Base-by-base conservation (phyloP, 1,140 invertebrate species). In the Drosophila insularis region DNA sequence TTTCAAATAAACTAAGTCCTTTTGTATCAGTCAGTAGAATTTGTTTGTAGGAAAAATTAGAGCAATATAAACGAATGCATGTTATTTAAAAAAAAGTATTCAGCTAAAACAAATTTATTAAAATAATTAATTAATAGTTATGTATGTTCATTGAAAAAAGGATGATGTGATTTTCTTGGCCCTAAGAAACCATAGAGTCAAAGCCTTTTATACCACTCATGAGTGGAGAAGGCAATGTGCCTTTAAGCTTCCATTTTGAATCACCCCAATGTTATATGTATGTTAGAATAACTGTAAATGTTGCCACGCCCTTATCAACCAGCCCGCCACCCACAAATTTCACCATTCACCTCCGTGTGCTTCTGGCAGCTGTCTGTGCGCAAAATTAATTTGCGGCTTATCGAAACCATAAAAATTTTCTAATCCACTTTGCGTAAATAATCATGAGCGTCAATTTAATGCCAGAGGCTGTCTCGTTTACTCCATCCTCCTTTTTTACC, bases 401-500 rank as follows among this genome's bases (percentile, higher is more conserved):
- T 77, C 74, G 74, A 77, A 77, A 61, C 73, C 74, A 76, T 76
- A 76, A 69, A 76, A 76, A 75, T 76, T 59, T 59, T 76, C 73
- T 75, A 76, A 76, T 76, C 73, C 73, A 75, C 73, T 75, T 75
- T 75, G 72, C 73, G 73, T 75, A 75, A 75, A 75, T 75, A 75
- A 75, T 75, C 73, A 68, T 75, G 72, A 75, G 73, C 72, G 72
- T 75, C 72, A 75, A 75, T 75, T 75, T 73, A 75, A 69, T 75
- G 65, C 73, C 73, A 39, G 63, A 58, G 72, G 68, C 55, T 63
- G 35, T 74, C 72, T 37, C 10, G n/a, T 14, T 35, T 13, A 31
- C 6, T 31, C 56, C 56, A 35, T 10, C 31, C 23, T 13, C 17
- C 56, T 14, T 27, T 14, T n/a, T 13, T n/a, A n/a, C n/a, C n/a